phyloP scores from a whole-genome alignment of 2,888 invertebrate genomes.

The Neoitamus cyanurus region DNA sequence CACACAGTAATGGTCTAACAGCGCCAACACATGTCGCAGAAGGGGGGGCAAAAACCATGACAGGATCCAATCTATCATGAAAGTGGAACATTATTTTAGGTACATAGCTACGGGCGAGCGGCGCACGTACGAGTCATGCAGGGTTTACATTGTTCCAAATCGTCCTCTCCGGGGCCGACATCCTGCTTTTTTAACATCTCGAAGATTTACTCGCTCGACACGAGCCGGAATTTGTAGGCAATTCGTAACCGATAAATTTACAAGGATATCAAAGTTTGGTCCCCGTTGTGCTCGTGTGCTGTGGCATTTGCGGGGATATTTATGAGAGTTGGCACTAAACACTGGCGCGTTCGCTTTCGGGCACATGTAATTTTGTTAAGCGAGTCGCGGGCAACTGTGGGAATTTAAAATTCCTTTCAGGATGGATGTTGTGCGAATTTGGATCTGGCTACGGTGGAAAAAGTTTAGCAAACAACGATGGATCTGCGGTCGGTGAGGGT shows the following conservation, averaged over 20 bases:
- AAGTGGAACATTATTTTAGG: slow-evolving; percentile 26
- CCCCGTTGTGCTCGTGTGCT: not conserved
- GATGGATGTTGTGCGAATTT: not conserved
- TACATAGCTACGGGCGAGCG: not conserved
- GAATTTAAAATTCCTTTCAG: not conserved
- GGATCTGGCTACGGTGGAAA: not conserved
- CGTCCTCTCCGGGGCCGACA: not conserved
- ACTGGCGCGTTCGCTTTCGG: not conserved
- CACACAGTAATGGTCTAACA: slow-evolving; percentile 7
- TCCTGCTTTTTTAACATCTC: slow-evolving; percentile 13
- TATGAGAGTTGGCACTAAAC: not conserved
- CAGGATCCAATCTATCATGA: slow-evolving; percentile 37
- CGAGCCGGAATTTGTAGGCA: slow-evolving; percentile 17
- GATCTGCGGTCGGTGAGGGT: not conserved
- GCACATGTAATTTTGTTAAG: not conserved
- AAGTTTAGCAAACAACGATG: not conserved
- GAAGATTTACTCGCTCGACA: slow-evolving; percentile 24
- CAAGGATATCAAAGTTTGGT: slow-evolving; percentile 17
- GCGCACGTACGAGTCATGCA: slow-evolving; percentile 24
- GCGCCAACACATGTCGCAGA: slow-evolving; percentile 12
- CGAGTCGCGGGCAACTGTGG: not conserved
- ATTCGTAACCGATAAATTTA: slow-evolving; percentile 32
- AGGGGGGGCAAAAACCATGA: not conserved
- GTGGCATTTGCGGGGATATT: not conserved
- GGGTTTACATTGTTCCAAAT: not conserved